Evolutionary conservation across 2,113 vertebrate species (phyloP), one percentile per base, ranked within the genome.

Genomic region (Eptesicus fuscus): DNA sequence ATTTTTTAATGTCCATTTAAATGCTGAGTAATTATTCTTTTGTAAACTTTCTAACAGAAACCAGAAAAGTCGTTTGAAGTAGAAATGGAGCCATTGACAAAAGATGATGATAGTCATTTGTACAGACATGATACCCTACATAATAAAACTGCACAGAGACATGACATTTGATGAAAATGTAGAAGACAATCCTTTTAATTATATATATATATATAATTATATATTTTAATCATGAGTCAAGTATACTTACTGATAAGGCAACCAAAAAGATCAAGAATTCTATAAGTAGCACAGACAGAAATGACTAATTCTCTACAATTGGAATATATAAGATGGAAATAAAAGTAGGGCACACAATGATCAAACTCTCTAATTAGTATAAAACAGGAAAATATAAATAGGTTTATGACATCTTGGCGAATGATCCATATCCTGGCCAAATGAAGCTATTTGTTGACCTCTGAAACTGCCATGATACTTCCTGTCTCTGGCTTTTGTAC

Each of bases 31-130:
- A 47, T 59, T 80, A 25, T 30, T 69, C 35, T 53, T 83, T 44
- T 61, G 40, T 83, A 53, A 49, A 79, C 67, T 30, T 73, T 51
- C 42, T 44, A 83, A 53, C 11, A 87, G 73, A 59, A 87, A 23
- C 37, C 28, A 61, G 17, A 83, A 91, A 61, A 89, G 78, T 20
- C 82, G 17, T 65, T 22, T 23, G 4, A 83, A 59, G 63, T 47
- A 88, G 4, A 11, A 65, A 37, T 25, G 67, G 10, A 85, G 16
- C 16, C 25, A 35, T 69, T 7, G 4, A 83, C 23, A 16, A 69
- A 67, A 44, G 4, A 44, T 37, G 25, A 37, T 32, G 18, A 49
- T 14, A 85, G n/a, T 35, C 22, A 44, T 3, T 42, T 71, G 0
- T 53, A 69, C 83, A 71, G 10, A 47, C 10, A 70, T 35, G 23